Conservation (phyloP, 2,888 invertebrate genomes). For the Scaptomyza cyrtandrae region DNA sequence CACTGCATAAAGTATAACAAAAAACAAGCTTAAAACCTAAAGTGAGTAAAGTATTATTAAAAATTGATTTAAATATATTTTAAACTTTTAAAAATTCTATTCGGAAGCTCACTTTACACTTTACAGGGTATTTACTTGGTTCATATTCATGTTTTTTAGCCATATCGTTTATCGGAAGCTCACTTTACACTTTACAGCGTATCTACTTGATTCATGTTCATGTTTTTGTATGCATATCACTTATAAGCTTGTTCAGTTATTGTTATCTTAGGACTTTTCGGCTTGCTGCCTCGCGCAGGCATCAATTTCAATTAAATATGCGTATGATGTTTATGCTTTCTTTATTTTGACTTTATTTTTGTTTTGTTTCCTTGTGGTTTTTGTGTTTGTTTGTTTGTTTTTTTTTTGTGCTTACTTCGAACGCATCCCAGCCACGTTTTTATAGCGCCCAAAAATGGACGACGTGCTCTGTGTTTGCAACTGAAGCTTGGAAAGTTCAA, state of each 20-base stretch:
- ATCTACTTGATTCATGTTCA: neutral
- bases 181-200: neutral
- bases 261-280: conserved; percentile 45
- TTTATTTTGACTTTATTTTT: conserved; percentile 7
- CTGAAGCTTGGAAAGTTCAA: conserved; percentile 32
- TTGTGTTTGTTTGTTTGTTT: neutral
- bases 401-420: too few species aligned
- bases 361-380: neutral
- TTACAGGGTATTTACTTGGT: neutral
- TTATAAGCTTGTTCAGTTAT: conserved; percentile 22
- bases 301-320: conserved; percentile 74
- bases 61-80: too few species aligned
- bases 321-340: conserved; percentile 62
- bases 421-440: conserved; percentile 61
- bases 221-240: neutral
- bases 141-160: neutral
- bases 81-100: too few species aligned
- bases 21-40: too few species aligned
- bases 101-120: too few species aligned
- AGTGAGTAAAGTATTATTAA: too few species aligned
- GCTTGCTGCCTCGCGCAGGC: conserved; percentile 38
- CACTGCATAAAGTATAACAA: too few species aligned
- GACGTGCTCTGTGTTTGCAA: conserved; percentile 68
- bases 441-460: conserved; percentile 58
- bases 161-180: too few species aligned